Evolutionary conservation across 2,888 invertebrate species (phyloP).

Genomic region (Iselma pallidipennis): DNA sequence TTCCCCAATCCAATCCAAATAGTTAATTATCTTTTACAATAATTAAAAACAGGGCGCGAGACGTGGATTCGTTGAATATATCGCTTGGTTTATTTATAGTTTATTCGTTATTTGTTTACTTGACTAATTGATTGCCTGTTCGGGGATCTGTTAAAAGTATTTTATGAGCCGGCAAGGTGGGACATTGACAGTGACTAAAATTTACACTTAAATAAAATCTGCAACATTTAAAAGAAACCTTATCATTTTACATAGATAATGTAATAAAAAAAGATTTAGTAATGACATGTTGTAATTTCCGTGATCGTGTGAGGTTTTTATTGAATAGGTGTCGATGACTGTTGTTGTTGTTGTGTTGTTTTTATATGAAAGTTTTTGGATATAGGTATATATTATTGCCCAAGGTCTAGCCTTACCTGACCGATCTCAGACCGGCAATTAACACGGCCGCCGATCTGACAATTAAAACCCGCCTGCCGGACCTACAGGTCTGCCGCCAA

Average conservation of each 20-base stretch:
- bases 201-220: too few species aligned
- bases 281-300: slow-evolving; percentile 24
- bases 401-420: slow-evolving; percentile 30
- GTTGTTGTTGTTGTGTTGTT: slow-evolving; percentile 1
- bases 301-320: slow-evolving; percentile 28
- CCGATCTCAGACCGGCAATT: slow-evolving; percentile 40
- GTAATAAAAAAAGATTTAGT: not conserved
- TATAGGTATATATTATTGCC: not conserved
- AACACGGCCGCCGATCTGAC: slow-evolving; percentile 50
- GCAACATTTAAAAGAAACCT: not conserved
- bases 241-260: not conserved
- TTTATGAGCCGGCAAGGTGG: slow-evolving; percentile 30
- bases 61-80: slow-evolving; percentile 35
- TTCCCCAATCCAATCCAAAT: slow-evolving; percentile 40
- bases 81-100: slow-evolving; percentile 52
- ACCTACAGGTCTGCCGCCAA: slow-evolving; percentile 44
- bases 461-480: slow-evolving; percentile 53
- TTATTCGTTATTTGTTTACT: slow-evolving; percentile 54
- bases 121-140: slow-evolving; percentile 46
- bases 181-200: not conserved
- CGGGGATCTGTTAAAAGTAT: slow-evolving; percentile 32
- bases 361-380: slow-evolving; percentile 6
- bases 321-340: slow-evolving; percentile 10
- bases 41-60: slow-evolving; percentile 30
- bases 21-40: slow-evolving; percentile 27